Base-by-base conservation (phyloP, 2,888 invertebrate species). In the Ectropis crepuscularia region DNA sequence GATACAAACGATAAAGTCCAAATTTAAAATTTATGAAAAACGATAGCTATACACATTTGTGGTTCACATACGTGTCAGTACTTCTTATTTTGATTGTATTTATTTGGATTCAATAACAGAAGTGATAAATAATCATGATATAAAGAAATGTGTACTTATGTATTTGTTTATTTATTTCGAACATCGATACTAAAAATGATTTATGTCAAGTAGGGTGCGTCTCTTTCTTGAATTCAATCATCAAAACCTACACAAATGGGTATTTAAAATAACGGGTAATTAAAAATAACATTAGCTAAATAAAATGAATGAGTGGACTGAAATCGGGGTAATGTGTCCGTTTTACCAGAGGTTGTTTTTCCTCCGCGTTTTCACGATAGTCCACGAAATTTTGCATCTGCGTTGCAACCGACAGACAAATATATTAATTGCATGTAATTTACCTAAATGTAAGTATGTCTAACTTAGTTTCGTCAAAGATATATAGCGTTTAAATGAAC, bases 291-390 rank as follows among this genome's bases (percentile, higher is more conserved):
- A 75, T 74, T 77, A 83, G 82, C 84, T 85, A 86, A 81, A 83
- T 83, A 83, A 82, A 80, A 82, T 84, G 86, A 81, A 83, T 82
- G 82, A 84, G 83, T 88, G 88, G 89, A 89, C 86, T 88, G 77
- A 79, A 78, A 85, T 79, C 82, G 85, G 88, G 88, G 85, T 82
- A 85, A 82, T 75, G 77, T 79, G 81, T 86, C 86, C 85, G 81
- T 92, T 95, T 96, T 96, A 97, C 97, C 97, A 97, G 95, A 95
- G 97, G 97, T 92, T 97, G 96, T 94, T 96, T 96, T 95, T 97
- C 97, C 95, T 97, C 97, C 93, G 96, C 95, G 91, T 96, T 95
- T 94, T 96, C 96, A 95, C 95, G 96, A 96, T 96, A 96, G 95
- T 97, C 97, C 96, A 96, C 96, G 95, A 96, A 95, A 94, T 96